Base-by-base conservation (phyloP, 2,888 invertebrate genomes). In the Caenorhabditis sp. region DNA sequence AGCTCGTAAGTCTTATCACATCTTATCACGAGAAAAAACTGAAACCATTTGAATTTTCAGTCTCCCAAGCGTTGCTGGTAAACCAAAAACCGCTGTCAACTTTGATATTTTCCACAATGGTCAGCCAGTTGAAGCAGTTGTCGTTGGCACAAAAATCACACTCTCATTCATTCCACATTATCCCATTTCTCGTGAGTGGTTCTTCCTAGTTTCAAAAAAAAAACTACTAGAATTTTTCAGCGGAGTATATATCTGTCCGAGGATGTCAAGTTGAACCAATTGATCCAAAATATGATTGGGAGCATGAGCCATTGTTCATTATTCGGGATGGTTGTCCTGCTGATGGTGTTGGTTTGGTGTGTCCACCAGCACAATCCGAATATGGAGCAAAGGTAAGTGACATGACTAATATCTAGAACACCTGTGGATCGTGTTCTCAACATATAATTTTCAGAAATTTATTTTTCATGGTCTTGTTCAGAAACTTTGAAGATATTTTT, bases 221-320 rank as follows among this genome's bases (percentile, higher is more conserved):
- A n/a, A n/a, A n/a, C n/a, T n/a, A n/a, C n/a, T n/a, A n/a, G n/a
- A n/a, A n/a, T 27, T 50, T 60, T 52, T 7, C 62, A 86, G 85
- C 87, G 10, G 78, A 83, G 62, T 82, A 84, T 67, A 85, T 87
- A 77, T 83, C 84, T 1, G 81, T 87, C 36, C 80, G 82, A 23
- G 86, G 85, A n/a, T 87, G 87, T 67, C 87, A 87, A 72, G 86
- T 87, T 12, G 87, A 87, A 56, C 87, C 87, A 21, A 83, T 87
- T 36, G 82, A 80, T 68, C 80, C 76, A 66, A 80, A 82, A 43
- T 85, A 84, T 70, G 87, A 87, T 31, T 87, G 87, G 87, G 87
- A 87, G 68, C 84, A 83, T 61, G 87, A 87, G 65, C 88, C 88
- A 23, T 68, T 87, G 23, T 82, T 84, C 50, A 88, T 87, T 49